A percentile compares a stretch with the other conserved stretches of the same genome.
Evolutionary conservation across 2,113 vertebrate genomes (phyloP).

Genomic region (Zosterops lateralis): DNA sequence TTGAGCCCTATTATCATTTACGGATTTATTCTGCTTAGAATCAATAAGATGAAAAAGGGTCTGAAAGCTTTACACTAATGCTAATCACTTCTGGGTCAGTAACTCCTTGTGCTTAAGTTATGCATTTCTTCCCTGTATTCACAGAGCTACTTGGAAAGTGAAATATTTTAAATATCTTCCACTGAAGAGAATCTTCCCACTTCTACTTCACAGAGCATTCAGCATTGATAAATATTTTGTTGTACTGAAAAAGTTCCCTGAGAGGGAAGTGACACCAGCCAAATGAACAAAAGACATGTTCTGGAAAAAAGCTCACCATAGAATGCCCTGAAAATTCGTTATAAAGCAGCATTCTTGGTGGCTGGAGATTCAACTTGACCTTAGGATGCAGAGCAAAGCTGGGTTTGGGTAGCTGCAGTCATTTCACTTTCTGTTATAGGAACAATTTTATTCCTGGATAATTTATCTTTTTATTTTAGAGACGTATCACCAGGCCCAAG

Average conservation of each 20-base stretch:
- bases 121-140: constrained; percentile 40
- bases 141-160: constrained; percentile 25
- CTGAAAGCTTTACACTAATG: constrained; percentile 61
- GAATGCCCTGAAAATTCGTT: background rate
- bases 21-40: constrained; percentile 70
- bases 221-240: constrained; percentile 10
- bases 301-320: background rate
- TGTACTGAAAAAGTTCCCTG: constrained; percentile 1
- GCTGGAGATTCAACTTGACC: background rate
- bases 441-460: background rate
- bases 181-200: constrained; percentile 5
- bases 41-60: constrained; percentile 65
- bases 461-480: background rate
- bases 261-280: background rate
- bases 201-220: constrained; percentile 23
- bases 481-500: background rate
- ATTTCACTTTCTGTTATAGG: background rate
- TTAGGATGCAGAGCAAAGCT: background rate
- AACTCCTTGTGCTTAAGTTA: constrained; percentile 59
- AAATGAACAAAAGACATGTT: background rate
- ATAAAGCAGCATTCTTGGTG: background rate
- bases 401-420: background rate
- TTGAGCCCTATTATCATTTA: constrained; percentile 70
- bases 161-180: constrained; percentile 56
- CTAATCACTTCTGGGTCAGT: constrained; percentile 67